Conservation (phyloP, 2,888 invertebrate species). For the Agrochola macilenta region DNA sequence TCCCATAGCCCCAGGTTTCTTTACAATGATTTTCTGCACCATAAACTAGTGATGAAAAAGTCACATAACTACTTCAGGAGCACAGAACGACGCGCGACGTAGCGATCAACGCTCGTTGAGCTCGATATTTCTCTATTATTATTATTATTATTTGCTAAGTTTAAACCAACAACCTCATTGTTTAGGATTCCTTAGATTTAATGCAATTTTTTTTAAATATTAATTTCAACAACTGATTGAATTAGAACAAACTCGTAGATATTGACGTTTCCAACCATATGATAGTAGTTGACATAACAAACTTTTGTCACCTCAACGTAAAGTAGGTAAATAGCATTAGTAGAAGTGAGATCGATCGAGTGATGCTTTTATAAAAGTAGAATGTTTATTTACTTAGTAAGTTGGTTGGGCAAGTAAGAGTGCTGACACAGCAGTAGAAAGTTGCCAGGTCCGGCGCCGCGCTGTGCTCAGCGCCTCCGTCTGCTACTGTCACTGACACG, state of each 20-base stretch:
- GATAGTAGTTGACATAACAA: slow-evolving; percentile 21
- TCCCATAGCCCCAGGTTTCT: not conserved
- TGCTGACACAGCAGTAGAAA: slow-evolving; percentile 65
- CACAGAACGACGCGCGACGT: no score
- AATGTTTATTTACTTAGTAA: slow-evolving; percentile 36
- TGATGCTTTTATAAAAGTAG: slow-evolving; percentile 16
- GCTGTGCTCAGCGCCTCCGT: slow-evolving; percentile 26
- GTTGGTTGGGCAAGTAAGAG: slow-evolving; percentile 46
- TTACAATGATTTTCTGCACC: not conserved
- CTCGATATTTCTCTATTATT: no score
- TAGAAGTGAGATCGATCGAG: slow-evolving; percentile 17
- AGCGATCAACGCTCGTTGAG: no score
- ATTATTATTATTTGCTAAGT: not conserved
- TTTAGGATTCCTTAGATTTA: not conserved
- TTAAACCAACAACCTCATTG: slow-evolving; percentile 1
- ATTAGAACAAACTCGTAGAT: slow-evolving; percentile 10
- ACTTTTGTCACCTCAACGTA: not conserved
- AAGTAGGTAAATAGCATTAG: slow-evolving; percentile 13
- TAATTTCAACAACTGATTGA: not conserved
- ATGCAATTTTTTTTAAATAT: not conserved
- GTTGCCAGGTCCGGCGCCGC: slow-evolving; percentile 48
- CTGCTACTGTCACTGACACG: slow-evolving; percentile 62
- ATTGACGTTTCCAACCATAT: slow-evolving; percentile 24
- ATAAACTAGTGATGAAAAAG: not conserved
- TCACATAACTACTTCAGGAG: not conserved